These are phyloP conservation scores for Delphinus delphis DNA, from an alignment of 2,113 vertebrate genomes.

Conservation along the genomic window DNA sequence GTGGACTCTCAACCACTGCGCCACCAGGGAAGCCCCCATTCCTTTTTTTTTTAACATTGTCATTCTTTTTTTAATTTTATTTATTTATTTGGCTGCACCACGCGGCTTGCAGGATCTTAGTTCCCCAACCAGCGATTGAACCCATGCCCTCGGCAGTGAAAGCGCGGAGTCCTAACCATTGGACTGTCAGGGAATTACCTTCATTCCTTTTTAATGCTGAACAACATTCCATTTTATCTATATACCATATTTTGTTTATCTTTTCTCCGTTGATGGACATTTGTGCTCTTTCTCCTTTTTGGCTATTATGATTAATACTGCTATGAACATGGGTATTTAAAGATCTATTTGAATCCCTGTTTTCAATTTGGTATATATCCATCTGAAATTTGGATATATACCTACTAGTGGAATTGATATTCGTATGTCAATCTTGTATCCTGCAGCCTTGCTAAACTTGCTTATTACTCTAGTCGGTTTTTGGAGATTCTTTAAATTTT, in stretches of 20 bases:
- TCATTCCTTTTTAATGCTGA: background rate
- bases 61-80: background rate
- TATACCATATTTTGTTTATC: background rate
- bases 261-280: background rate
- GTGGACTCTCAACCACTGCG: too few relatives aligned
- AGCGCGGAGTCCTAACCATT: background rate
- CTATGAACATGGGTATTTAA: background rate
- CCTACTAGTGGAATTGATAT: too few relatives aligned
- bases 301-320: background rate
- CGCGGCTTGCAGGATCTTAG: background rate
- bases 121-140: background rate
- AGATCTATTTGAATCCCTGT: background rate
- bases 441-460: background rate
- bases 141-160: background rate
- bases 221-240: background rate
- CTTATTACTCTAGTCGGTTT: background rate
- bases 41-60: background rate
- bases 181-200: background rate
- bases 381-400: background rate
- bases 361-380: background rate
- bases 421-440: background rate
- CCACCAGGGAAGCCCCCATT: too few relatives aligned
- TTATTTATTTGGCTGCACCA: background rate
- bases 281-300: background rate
- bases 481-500: background rate